Evolutionary conservation across 2,888 invertebrate species (phyloP).

Genomic region (Margaritifera margaritifera): DNA sequence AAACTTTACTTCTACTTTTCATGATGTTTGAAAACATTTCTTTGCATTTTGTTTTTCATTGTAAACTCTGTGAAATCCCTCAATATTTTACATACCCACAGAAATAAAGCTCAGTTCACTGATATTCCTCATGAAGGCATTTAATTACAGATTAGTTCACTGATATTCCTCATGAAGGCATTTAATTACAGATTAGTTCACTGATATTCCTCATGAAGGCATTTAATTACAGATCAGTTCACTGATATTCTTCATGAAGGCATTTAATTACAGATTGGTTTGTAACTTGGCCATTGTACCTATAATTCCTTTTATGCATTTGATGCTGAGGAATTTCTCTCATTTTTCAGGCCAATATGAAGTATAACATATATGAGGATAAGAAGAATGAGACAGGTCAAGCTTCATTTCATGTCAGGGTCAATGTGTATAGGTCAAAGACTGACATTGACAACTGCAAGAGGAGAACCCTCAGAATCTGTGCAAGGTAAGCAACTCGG

Average conservation of each 20-base stretch:
- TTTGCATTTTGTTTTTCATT: neutral
- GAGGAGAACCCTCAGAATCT: conserved; percentile 51
- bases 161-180: no score
- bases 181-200: no score
- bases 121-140: no score
- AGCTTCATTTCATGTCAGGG: conserved; percentile 43
- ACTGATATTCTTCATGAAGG: no score
- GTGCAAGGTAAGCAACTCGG: conserved; percentile 49
- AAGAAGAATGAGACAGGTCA: conserved; percentile 34
- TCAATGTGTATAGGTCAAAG: conserved; percentile 31
- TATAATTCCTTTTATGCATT: neutral
- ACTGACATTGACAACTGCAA: conserved; percentile 45
- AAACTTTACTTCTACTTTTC: neutral
- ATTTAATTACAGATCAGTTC: no score
- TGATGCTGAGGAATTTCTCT: neutral
- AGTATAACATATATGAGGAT: conserved; percentile 54
- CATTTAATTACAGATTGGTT: no score
- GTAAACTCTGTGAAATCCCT: no score
- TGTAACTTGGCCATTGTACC: neutral
- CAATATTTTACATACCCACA: no score
- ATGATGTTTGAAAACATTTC: neutral
- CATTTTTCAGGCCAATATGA: conserved; percentile 53
- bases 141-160: no score
- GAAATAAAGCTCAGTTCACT: no score
- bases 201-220: no score